A percentile compares a stretch with the other conserved stretches of the same genome.
These are phyloP conservation scores for Magallana ariakensis DNA, from an alignment of 1,140 invertebrate species.

Conservation along the genomic window DNA sequence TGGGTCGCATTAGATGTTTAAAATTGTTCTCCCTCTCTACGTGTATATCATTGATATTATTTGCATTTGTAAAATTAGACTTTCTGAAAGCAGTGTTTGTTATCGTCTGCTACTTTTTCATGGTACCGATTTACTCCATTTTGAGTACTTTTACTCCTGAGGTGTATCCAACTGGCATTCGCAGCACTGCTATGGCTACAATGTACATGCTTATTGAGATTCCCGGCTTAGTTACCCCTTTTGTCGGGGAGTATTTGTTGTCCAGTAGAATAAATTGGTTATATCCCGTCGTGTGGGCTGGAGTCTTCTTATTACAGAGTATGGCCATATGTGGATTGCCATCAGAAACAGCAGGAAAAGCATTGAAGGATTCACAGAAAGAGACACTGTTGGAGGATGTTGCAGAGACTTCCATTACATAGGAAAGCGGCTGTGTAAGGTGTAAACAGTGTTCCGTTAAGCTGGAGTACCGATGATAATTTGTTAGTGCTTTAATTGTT, in stretches of 20 bases:
- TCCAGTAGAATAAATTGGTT: slow-evolving; percentile 69
- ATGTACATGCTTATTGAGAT: slow-evolving; percentile 71
- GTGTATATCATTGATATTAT: slow-evolving; percentile 64
- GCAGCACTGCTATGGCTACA: slow-evolving; percentile 73
- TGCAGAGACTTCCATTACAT: background rate
- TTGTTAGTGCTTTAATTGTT: too few relatives aligned
- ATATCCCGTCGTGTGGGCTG: slow-evolving; percentile 71
- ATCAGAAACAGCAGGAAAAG: slow-evolving; percentile 69
- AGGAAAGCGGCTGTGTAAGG: background rate
- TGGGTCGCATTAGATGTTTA: slow-evolving; percentile 73
- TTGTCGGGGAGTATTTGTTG: slow-evolving; percentile 70
- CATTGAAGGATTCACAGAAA: slow-evolving; percentile 57
- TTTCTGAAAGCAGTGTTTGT: slow-evolving; percentile 68
- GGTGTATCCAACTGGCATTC: slow-evolving; percentile 71
- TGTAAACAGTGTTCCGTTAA: too few relatives aligned
- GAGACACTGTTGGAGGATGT: background rate
- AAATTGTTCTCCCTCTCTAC: slow-evolving; percentile 70
- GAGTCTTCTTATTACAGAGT: slow-evolving; percentile 70
- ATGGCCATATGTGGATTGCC: slow-evolving; percentile 65
- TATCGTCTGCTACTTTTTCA: slow-evolving; percentile 73
- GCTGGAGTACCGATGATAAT: too few relatives aligned
- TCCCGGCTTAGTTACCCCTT: slow-evolving; percentile 71
- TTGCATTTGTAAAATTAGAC: slow-evolving; percentile 67
- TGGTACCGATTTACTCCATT: slow-evolving; percentile 76
- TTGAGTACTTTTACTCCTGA: slow-evolving; percentile 75